Evolutionary conservation across 2,113 vertebrate genomes (phyloP).

Genomic region (Ctenomys sociabilis): DNA sequence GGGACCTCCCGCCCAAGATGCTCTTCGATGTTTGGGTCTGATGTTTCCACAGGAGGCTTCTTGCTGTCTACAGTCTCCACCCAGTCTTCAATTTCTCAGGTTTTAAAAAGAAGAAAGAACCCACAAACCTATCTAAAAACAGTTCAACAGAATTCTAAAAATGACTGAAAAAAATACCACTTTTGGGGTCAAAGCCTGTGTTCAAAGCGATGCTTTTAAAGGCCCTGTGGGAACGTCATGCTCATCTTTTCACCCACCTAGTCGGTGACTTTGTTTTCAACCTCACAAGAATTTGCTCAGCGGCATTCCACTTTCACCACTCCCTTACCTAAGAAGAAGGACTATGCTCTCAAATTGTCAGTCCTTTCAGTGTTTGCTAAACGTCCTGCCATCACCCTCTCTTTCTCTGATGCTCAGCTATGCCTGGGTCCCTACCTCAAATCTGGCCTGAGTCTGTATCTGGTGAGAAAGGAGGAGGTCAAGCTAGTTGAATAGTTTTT

Average conservation of each 20-base stretch:
- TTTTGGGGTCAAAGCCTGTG: background rate
- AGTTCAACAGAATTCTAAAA: conserved; percentile 42
- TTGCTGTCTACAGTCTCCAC: background rate
- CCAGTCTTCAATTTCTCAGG: background rate
- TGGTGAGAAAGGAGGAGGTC: background rate
- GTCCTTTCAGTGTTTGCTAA: background rate
- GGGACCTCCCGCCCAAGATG: background rate
- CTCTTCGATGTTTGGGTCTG: background rate
- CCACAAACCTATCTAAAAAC: conserved; percentile 41
- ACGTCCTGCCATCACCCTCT: background rate
- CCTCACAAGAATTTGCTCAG: conserved; percentile 29
- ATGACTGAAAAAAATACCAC: conserved; percentile 40
- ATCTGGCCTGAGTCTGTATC: background rate
- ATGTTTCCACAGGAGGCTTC: background rate
- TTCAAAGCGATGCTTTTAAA: background rate
- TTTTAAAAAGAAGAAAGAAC: conserved; percentile 58
- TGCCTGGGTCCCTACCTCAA: background rate
- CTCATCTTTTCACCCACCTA: background rate
- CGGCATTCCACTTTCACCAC: background rate
- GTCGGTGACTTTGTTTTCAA: conserved; percentile 42
- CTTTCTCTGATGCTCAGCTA: background rate
- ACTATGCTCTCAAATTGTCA: background rate
- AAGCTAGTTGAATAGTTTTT: background rate
- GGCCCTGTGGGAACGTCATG: background rate
- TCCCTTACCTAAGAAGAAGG: background rate